phyloP scores from a whole-genome alignment of 64 coral and sea anemone species.

The Cladopsammia gracilis region DNA sequence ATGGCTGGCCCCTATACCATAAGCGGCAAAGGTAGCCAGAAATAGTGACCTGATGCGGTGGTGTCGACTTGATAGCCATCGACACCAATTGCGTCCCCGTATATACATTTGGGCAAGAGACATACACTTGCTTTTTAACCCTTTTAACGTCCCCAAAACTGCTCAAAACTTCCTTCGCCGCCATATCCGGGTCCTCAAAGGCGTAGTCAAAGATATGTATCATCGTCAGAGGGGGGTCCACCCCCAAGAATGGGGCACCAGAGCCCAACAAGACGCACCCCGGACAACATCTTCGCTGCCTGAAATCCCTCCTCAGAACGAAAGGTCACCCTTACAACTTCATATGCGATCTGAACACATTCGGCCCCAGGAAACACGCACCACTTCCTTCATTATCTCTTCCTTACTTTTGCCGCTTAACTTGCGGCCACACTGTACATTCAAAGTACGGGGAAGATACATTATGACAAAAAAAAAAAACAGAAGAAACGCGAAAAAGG shows the following conservation, averaged over 20 bases:
- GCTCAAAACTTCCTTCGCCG: rapidly evolving
- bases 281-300: neutral
- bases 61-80: neutral
- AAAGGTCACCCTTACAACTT: neutral
- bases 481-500: too few relatives aligned
- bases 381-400: neutral
- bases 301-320: rapidly evolving
- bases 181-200: neutral
- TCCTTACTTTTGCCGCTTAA: neutral
- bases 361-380: neutral
- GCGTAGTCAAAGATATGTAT: neutral
- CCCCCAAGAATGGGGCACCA: neutral
- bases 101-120: neutral
- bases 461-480: too few relatives aligned
- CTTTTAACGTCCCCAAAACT: neutral
- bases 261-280: neutral
- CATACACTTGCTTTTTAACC: neutral
- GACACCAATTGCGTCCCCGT: neutral
- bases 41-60: neutral
- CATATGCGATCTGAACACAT: neutral
- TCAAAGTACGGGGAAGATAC: neutral
- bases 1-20: neutral
- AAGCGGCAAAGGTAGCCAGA: neutral
- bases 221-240: neutral
- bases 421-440: neutral